These are phyloP conservation scores for Tenodera sinensis DNA, from an alignment of 2,888 invertebrate genomes.

Conservation along the genomic window DNA sequence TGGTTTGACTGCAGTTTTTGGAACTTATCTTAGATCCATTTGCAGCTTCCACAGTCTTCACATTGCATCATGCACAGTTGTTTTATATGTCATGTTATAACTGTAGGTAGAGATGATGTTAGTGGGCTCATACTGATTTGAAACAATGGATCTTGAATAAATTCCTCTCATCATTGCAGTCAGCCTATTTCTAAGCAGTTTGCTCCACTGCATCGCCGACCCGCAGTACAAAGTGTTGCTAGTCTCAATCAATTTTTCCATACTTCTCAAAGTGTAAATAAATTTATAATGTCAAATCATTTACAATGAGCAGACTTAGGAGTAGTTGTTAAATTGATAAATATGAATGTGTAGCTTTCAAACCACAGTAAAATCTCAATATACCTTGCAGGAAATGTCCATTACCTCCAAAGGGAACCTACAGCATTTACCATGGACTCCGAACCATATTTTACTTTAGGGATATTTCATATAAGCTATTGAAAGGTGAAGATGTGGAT, in stretches of 20 bases:
- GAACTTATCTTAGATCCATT: slow-evolving; percentile 5
- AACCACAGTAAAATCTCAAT: neutral
- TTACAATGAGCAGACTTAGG: neutral
- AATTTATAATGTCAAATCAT: neutral
- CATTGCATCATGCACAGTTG: neutral
- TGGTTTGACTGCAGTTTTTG: slow-evolving; percentile 1
- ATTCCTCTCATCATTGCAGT: neutral
- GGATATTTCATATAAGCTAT: too few species aligned
- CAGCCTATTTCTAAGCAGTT: slow-evolving; percentile 1
- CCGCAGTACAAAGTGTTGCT: slow-evolving; percentile 17
- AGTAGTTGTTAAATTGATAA: neutral
- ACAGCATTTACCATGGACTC: too few species aligned
- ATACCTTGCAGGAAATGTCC: too few species aligned
- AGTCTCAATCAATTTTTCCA: slow-evolving; percentile 2
- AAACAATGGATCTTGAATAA: neutral
- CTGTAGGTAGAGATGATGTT: neutral
- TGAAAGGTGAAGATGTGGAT: too few species aligned
- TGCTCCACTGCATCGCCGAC: slow-evolving; percentile 8
- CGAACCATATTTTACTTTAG: too few species aligned
- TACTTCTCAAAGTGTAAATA: neutral
- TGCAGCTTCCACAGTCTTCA: neutral
- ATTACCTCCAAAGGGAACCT: too few species aligned
- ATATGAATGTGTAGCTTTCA: neutral
- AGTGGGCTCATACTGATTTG: neutral
- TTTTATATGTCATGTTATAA: neutral